Evolutionary conservation across 2,888 invertebrate species (phyloP).

Genomic region (Operophtera brumata): DNA sequence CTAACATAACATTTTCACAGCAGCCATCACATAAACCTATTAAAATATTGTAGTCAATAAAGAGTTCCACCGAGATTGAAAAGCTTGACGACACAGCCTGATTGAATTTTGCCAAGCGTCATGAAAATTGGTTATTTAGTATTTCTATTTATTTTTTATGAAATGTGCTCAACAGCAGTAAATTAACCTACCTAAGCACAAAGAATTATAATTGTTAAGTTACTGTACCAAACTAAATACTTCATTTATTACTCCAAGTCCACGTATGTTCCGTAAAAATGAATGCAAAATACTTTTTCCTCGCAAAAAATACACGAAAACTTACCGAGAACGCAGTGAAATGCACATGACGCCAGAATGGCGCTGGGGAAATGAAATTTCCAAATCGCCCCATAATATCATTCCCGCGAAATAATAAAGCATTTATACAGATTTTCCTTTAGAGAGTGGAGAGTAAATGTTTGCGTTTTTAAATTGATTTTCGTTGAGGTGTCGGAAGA

Average conservation of each 20-base stretch:
- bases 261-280: conserved; percentile 25
- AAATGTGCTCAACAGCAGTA: too few species aligned
- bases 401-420: conserved; percentile 39
- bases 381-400: conserved; percentile 44
- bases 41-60: too few species aligned
- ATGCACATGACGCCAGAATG: conserved; percentile 49
- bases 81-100: too few species aligned
- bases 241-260: conserved; percentile 18
- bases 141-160: too few species aligned
- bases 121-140: too few species aligned
- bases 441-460: conserved; percentile 2
- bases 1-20: too few species aligned
- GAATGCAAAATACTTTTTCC: conserved; percentile 26
- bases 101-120: too few species aligned
- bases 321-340: conserved; percentile 41
- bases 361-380: conserved; percentile 48
- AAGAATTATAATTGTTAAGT: neutral
- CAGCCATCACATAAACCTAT: neutral
- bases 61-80: too few species aligned
- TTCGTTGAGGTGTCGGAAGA: conserved; percentile 3
- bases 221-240: neutral
- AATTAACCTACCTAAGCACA: too few species aligned
- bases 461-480: conserved; percentile 18
- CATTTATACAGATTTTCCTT: conserved; percentile 17
- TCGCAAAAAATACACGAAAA: conserved; percentile 24